A percentile compares a stretch with the other conserved stretches of the same genome.
Evolutionary conservation across 2,888 invertebrate species (phyloP).

Genomic region (Catocala nupta): DNA sequence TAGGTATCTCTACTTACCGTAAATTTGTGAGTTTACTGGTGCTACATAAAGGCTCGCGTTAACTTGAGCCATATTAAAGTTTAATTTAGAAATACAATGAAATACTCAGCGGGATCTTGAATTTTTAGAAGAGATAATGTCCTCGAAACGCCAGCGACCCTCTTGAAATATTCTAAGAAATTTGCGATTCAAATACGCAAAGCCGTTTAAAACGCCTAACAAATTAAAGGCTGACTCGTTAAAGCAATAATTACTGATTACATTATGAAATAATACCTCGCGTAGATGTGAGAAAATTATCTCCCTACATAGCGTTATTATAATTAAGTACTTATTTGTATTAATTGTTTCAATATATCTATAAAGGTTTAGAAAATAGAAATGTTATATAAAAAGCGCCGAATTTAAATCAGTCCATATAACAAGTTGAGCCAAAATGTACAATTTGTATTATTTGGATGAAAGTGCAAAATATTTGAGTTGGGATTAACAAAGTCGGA

Average conservation of each 20-base stretch:
- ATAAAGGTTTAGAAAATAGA: background rate
- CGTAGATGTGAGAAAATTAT: conserved; percentile 53
- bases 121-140: conserved; percentile 87
- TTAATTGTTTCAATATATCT: background rate
- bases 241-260: conserved; percentile 86
- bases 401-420: background rate
- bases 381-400: background rate
- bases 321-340: conserved; percentile 26
- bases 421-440: background rate
- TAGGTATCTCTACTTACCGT: conserved; percentile 25
- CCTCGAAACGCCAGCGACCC: conserved; percentile 83
- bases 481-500: conserved; percentile 37
- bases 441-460: conserved; percentile 27
- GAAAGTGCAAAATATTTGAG: conserved; percentile 37
- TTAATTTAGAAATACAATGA: conserved; percentile 80
- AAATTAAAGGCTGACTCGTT: conserved; percentile 87
- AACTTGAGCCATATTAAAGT: conserved; percentile 64
- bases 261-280: conserved; percentile 79
- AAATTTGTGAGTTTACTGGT: conserved; percentile 44
- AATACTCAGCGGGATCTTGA: conserved; percentile 82
- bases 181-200: conserved; percentile 87
- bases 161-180: conserved; percentile 86
- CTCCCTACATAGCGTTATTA: conserved; percentile 30
- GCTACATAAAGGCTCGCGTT: conserved; percentile 51
- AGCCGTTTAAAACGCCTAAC: conserved; percentile 87